phyloP scores from a whole-genome alignment of 2,888 invertebrate genomes.

The Microdon myrmicae region DNA sequence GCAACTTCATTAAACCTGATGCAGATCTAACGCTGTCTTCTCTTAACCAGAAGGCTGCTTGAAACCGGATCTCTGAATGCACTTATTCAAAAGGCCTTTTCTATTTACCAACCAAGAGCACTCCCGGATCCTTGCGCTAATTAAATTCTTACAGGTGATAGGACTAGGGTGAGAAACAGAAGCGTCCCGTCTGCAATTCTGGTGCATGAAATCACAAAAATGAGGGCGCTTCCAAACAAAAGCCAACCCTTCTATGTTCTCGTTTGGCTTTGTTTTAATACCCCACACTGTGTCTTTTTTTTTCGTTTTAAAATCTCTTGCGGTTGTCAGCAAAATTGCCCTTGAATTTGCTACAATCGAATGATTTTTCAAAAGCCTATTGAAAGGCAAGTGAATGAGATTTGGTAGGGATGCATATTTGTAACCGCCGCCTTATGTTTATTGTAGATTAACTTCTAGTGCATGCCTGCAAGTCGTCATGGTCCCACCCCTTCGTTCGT shows the following conservation, averaged over 20 bases:
- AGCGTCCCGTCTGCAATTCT: constrained; percentile 22
- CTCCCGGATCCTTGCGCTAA: constrained; percentile 29
- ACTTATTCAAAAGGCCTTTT: too few relatives aligned
- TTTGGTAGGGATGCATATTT: constrained; percentile 15
- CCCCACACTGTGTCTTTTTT: background rate
- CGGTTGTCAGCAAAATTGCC: constrained; percentile 24
- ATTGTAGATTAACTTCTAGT: constrained; percentile 31
- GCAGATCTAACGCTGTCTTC: too few relatives aligned
- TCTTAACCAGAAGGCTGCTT: too few relatives aligned
- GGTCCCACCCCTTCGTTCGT: background rate
- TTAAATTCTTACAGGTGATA: constrained; percentile 50
- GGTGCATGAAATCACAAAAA: constrained; percentile 20
- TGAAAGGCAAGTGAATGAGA: too few relatives aligned
- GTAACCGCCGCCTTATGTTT: constrained; percentile 12
- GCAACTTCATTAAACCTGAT: constrained; percentile 32
- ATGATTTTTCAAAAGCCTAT: constrained; percentile 28
- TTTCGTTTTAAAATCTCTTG: background rate
- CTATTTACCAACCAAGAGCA: constrained; percentile 21
- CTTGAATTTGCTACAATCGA: constrained; percentile 48
- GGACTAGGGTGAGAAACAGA: constrained; percentile 20
- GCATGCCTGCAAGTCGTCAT: constrained; percentile 31
- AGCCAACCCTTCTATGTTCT: constrained; percentile 24
- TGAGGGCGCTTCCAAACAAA: constrained; percentile 33
- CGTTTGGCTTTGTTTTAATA: constrained; percentile 9
- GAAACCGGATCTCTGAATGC: too few relatives aligned